phyloP scores from a whole-genome alignment of 2,113 vertebrate genomes.

The Lichenostomus cassidix region DNA sequence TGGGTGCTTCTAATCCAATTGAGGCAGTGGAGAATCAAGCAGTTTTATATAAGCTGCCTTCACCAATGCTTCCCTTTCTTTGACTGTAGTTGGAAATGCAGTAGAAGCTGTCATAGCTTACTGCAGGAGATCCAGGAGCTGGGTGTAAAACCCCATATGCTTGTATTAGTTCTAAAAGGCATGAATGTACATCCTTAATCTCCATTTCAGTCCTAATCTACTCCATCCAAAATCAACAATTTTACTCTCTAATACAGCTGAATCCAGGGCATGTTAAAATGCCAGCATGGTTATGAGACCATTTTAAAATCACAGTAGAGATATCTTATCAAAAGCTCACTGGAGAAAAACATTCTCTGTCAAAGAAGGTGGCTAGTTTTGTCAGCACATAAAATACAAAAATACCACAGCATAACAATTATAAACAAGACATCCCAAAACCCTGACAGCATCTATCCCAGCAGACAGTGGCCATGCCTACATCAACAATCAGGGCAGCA shows the following conservation, averaged over 20 bases:
- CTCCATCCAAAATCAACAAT: background rate
- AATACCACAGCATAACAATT: background rate
- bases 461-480: background rate
- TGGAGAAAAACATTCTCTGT: background rate
- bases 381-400: background rate
- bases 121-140: background rate
- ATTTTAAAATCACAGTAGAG: background rate
- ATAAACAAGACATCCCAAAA: background rate
- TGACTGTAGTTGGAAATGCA: background rate
- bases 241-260: background rate
- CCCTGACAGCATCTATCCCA: background rate
- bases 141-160: background rate
- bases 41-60: background rate
- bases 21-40: background rate
- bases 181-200: background rate
- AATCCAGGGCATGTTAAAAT: background rate
- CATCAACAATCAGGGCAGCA: background rate
- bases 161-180: background rate
- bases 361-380: background rate
- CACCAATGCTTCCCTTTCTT: background rate
- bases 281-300: background rate
- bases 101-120: background rate
- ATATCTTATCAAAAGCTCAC: background rate
- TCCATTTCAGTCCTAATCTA: background rate
- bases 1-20: background rate